Evolutionary conservation across 2,797 vertebrate species (phyloP).

Genomic region (Enteromius treurensis): DNA sequence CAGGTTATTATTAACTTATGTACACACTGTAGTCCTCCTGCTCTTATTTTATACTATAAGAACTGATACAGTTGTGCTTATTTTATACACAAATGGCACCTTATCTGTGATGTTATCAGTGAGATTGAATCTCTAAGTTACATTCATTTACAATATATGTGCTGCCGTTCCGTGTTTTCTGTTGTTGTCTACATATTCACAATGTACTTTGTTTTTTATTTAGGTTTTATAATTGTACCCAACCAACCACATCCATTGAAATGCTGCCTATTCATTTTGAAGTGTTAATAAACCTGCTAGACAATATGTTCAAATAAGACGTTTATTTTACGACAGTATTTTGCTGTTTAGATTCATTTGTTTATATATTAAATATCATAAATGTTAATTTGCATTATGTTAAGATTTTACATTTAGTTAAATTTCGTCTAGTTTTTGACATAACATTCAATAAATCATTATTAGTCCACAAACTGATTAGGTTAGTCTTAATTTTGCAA

Average conservation of each 20-base stretch:
- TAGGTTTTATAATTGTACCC: constrained; percentile 36
- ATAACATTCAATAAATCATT: neutral
- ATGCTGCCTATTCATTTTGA: constrained; percentile 7
- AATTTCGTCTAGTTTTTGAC: neutral
- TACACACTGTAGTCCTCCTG: neutral
- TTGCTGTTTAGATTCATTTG: neutral
- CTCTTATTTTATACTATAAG: neutral
- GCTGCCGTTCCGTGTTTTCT: neutral
- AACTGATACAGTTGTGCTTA: neutral
- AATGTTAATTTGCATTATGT: neutral
- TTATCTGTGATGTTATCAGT: neutral
- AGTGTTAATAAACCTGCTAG: constrained; percentile 50
- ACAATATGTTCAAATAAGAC: neutral
- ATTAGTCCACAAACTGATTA: neutral
- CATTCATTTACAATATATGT: constrained; percentile 7
- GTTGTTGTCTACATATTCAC: neutral
- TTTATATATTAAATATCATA: neutral
- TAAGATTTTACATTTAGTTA: neutral
- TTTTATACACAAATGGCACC: constrained; percentile 8
- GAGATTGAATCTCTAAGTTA: neutral
- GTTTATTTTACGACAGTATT: neutral
- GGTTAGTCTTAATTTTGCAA: neutral
- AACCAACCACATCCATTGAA: neutral
- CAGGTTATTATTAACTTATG: neutral
- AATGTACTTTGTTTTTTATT: neutral